A percentile compares a stretch with the other conserved stretches of the same genome.
phyloP scores from a whole-genome alignment of 1,140 invertebrate species.

The Procambarus virginalis region DNA sequence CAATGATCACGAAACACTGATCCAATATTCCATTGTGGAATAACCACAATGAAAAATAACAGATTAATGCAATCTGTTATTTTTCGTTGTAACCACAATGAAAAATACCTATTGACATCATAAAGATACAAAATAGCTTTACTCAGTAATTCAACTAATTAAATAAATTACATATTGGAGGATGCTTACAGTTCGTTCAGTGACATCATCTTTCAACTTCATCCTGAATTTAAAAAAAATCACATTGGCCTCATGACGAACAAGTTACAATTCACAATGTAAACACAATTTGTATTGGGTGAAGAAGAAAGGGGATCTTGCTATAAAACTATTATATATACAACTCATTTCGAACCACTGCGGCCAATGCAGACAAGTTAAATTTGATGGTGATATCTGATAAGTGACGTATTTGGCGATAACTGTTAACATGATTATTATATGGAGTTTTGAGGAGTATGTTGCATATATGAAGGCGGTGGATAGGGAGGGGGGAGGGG shows the following conservation, averaged over 20 bases:
- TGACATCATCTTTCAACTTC: neutral
- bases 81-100: too few species aligned
- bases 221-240: neutral
- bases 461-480: neutral
- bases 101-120: too few species aligned
- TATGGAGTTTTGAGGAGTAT: neutral
- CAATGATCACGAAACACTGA: too few species aligned
- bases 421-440: too few species aligned
- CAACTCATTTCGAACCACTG: neutral
- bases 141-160: neutral
- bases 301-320: neutral
- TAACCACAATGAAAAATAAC: too few species aligned
- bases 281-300: neutral
- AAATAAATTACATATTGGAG: neutral
- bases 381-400: neutral
- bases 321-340: neutral
- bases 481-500: neutral
- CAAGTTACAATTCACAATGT: neutral
- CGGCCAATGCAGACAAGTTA: neutral
- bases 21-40: too few species aligned
- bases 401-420: neutral
- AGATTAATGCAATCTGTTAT: too few species aligned
- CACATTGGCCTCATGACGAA: neutral
- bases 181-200: neutral
- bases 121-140: too few species aligned